phyloP scores from a whole-genome alignment of 2,113 vertebrate species.

The Macroglossus sobrinus region DNA sequence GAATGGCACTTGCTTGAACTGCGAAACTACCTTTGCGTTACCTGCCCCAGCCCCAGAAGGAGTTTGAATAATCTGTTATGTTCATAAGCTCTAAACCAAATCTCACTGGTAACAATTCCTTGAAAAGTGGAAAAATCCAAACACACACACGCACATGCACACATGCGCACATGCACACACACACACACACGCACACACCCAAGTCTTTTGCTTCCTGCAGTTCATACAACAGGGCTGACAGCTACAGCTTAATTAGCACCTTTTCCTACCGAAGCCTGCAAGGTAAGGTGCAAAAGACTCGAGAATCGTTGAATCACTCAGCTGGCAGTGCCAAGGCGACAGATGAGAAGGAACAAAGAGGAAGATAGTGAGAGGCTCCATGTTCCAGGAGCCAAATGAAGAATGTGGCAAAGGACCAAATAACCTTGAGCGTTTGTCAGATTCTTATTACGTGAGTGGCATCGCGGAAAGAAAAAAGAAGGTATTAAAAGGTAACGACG shows the following conservation, averaged over 20 bases:
- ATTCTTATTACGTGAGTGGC: neutral
- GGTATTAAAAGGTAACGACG: neutral
- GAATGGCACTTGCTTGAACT: neutral
- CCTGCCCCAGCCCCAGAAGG: neutral
- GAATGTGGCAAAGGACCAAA: neutral
- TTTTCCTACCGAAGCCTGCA: conserved; percentile 60
- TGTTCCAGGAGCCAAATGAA: conserved; percentile 22
- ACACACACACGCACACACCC: neutral
- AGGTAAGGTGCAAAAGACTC: conserved; percentile 57
- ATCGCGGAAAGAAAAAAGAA: neutral
- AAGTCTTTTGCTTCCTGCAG: conserved; percentile 55
- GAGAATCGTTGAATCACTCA: neutral
- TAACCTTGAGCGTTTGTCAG: neutral
- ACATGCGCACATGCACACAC: too few relatives aligned
- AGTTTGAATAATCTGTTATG: conserved; percentile 29
- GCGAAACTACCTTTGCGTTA: neutral
- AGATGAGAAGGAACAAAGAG: conserved; percentile 55
- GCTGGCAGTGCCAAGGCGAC: conserved; percentile 50
- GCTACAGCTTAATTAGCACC: conserved; percentile 70
- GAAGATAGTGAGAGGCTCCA: neutral
- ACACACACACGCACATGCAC: neutral
- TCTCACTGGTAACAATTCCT: neutral
- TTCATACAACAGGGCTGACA: conserved; percentile 46
- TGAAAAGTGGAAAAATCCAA: neutral
- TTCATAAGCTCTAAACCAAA: conserved; percentile 31